phyloP scores from a whole-genome alignment of 30 jellyfish, hydroid and myxozoan species.

The Aurelia sp. region DNA sequence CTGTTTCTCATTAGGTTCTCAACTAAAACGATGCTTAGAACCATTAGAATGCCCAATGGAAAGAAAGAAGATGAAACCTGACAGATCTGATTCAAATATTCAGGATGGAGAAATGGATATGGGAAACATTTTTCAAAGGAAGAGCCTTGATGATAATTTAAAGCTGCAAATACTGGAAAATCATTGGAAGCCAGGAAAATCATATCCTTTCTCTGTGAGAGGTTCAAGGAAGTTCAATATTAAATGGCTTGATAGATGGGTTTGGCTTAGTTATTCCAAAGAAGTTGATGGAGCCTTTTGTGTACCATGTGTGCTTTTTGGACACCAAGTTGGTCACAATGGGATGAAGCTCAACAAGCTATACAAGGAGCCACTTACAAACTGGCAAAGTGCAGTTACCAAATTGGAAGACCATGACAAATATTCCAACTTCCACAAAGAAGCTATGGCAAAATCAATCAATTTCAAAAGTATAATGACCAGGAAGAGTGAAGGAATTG shows the following conservation, averaged over 20 bases:
- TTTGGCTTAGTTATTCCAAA: conserved; percentile 23
- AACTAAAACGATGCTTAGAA: conserved; percentile 25
- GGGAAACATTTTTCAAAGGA: conserved; percentile 27
- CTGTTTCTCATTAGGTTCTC: conserved; percentile 15
- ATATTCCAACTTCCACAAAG: too few species aligned
- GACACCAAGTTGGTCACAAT: conserved; percentile 22
- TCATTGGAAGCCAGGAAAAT: too few species aligned
- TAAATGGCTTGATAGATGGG: neutral
- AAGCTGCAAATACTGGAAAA: conserved; percentile 39
- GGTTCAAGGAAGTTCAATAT: too few species aligned
- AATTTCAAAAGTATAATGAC: too few species aligned
- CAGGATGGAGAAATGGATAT: conserved; percentile 26
- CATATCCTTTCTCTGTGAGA: too few species aligned
- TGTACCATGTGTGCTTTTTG: conserved; percentile 31
- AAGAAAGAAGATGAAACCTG: conserved; percentile 1
- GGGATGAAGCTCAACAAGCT: neutral
- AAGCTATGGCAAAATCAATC: too few species aligned
- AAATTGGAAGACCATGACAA: too few species aligned
- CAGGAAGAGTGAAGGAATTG: too few species aligned
- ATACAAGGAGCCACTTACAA: too few species aligned
- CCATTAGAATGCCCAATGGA: conserved; percentile 21
- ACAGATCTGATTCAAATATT: conserved; percentile 12
- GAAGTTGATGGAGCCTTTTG: conserved; percentile 29
- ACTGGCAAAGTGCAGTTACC: too few species aligned
- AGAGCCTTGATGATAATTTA: conserved; percentile 30